Base-by-base conservation (phyloP, 1,140 invertebrate species). In the Pararge aegeria region DNA sequence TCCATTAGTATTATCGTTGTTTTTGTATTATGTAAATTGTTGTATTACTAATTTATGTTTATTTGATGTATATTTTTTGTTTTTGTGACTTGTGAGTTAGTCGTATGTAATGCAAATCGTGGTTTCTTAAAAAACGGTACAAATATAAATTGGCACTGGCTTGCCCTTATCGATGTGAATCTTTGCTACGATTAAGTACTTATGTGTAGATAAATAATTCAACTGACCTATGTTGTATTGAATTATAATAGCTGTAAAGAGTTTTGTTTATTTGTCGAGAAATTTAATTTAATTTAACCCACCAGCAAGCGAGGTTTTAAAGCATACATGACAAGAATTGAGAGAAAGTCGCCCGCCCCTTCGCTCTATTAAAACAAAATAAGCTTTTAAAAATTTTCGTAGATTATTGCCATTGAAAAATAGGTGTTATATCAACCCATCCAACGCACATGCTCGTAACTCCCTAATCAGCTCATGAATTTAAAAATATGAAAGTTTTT, bases 1-100 rank as follows among this genome's bases (percentile, higher is more conserved):
- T 65, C 55, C 72, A 68, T 75, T 85, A 89, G 84, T 89, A 84
- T 89, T 87, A 87, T 82, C 65, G 73, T 89, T 89, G 83, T 89
- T 84, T n/a, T 83, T 80, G 78, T 81, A 80, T 85, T 78, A 83
- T 83, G 76, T 82, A 77, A 80, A 81, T 87, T 77, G 81, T 83
- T 86, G 74, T 82, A 83, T 75, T 76, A 76, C 72, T 79, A 78
- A 83, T 82, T 84, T 83, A 78, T 87, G 71, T 85, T 81, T 80
- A 83, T 80, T 80, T 66, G 83, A 77, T 86, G 76, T 87, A 84
- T 80, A 80, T 81, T 87, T 81, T 77, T 82, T 75, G 76, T 84
- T 74, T 75, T 81, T 82, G 72, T 79, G 70, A 74, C 61, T 72
- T 50, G 40, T 63, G 61, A 67, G 24, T 64, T 69, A 67, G 59